These are phyloP conservation scores for Drosophila erecta DNA, from an alignment of 1,140 invertebrate species.

Conservation along the genomic window DNA sequence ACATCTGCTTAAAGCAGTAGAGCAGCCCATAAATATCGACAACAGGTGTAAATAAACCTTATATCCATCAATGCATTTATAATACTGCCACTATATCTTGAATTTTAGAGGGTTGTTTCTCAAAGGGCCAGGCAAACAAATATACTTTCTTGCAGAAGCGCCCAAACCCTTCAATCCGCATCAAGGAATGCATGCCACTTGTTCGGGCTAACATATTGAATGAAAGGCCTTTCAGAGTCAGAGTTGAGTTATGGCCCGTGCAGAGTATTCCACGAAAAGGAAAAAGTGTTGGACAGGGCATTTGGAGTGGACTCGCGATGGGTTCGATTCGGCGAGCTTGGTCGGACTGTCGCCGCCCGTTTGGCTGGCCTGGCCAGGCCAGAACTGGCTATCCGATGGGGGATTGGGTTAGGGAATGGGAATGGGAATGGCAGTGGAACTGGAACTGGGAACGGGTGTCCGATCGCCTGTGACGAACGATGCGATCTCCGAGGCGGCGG, in stretches of 20 bases:
- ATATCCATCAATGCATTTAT: too few species aligned
- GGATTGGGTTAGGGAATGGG: slow-evolving; percentile 4
- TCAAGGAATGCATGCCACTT: slow-evolving; percentile 8
- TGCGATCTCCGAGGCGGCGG: slow-evolving; percentile 70
- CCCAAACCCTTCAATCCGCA: background rate
- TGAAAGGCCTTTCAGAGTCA: slow-evolving; percentile 1
- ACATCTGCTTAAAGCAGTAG: too few species aligned
- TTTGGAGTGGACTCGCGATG: slow-evolving; percentile 66
- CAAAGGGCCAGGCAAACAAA: background rate
- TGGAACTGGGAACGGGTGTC: slow-evolving; percentile 63
- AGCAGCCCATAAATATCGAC: too few species aligned
- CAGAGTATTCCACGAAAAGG: slow-evolving; percentile 36
- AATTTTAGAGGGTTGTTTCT: background rate
- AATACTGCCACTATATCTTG: too few species aligned
- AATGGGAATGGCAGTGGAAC: slow-evolving; percentile 5
- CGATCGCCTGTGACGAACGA: slow-evolving; percentile 82
- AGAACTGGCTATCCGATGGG: slow-evolving; percentile 21
- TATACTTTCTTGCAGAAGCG: background rate
- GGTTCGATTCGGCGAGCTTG: slow-evolving; percentile 7
- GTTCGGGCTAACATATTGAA: background rate
- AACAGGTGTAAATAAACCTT: too few species aligned
- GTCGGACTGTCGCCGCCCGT: slow-evolving; percentile 46
- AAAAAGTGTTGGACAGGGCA: slow-evolving; percentile 69
- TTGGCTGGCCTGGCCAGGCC: slow-evolving; percentile 45
- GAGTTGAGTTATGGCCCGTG: background rate